Evolutionary conservation across 2,888 invertebrate genomes (phyloP).

Genomic region (Hetaerina titia): DNA sequence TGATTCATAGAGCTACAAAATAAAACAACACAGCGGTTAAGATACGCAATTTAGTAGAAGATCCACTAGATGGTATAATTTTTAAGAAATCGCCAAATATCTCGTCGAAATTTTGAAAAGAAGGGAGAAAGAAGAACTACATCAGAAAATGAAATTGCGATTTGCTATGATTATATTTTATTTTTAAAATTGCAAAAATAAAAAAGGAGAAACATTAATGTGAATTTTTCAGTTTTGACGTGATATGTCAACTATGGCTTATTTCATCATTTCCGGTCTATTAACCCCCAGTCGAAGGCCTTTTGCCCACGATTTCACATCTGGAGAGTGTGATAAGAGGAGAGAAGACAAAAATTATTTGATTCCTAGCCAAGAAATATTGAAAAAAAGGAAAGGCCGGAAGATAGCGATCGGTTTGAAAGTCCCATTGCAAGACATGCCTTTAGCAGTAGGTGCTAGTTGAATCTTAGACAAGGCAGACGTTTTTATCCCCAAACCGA

Average conservation of each 20-base stretch:
- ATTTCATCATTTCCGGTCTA: background rate
- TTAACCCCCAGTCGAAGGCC: background rate
- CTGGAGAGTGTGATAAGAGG: background rate
- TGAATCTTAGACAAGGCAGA: background rate
- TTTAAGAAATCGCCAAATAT: too few relatives aligned
- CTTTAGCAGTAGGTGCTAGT: background rate
- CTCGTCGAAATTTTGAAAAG: too few relatives aligned
- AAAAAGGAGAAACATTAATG: too few relatives aligned
- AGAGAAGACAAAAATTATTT: background rate
- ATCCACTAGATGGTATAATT: too few relatives aligned
- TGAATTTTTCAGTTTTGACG: too few relatives aligned
- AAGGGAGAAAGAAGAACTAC: too few relatives aligned
- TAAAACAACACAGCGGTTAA: too few relatives aligned
- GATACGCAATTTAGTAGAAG: too few relatives aligned
- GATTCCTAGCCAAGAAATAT: background rate
- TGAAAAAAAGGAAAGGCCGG: background rate
- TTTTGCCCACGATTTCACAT: background rate
- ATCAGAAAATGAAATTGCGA: too few relatives aligned
- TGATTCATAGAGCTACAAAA: too few relatives aligned
- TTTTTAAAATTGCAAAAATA: too few relatives aligned
- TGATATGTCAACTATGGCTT: background rate
- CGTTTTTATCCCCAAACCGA: background rate
- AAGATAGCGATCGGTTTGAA: background rate
- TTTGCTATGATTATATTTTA: too few relatives aligned
- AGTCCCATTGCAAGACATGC: background rate